Base-by-base conservation (phyloP, 2,888 invertebrate species). In the Lathronympha strigana region DNA sequence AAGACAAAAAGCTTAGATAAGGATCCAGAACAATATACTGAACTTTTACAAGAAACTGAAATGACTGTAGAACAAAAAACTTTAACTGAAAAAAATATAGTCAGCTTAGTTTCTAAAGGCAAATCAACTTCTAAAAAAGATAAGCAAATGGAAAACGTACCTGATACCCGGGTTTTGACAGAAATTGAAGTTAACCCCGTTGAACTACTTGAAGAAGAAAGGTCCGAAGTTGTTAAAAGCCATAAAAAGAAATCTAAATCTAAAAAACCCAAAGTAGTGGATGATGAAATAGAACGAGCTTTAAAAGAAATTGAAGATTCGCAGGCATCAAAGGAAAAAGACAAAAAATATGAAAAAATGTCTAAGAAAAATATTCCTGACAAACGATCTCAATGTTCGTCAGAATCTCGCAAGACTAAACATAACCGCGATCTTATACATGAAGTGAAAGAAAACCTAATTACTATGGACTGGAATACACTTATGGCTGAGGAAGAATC, bases 401-500 rank as follows among this genome's bases (percentile, higher is more conserved):
- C 63, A 19, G 75, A 78, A 66, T 64, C 72, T 31, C 50, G 19
- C 13, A 67, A 68, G 43, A 50, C 68, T n/a, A 13, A 13, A 4
- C 23, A 2, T 69, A 68, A 61, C n/a, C 23, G 5, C 53, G 61
- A 17, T 47, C 60, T 31, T 63, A 69, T 40, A 67, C 23, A 28
- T 67, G 63, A 31, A 40, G 47, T 66, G 8, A 33, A 66, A 17
- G 78, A 76, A 68, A 76, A 72, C 62, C 51, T 81, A 38, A 77
- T 83, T 49, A 81, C 84, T 25, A 76, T 88, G 67, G 89, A 92
- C 70, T 92, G 91, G 91, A 91, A 90, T 69, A 79, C 83, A 36
- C 76, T 92, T 70, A 81, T 91, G 70, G 87, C 84, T 68, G 90
- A 88, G 75, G 88, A 92, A 75, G 87, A 89, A 76, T 77, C 73